Base-by-base conservation (phyloP, 2,888 invertebrate species). In the Pseudococcus viburni region DNA sequence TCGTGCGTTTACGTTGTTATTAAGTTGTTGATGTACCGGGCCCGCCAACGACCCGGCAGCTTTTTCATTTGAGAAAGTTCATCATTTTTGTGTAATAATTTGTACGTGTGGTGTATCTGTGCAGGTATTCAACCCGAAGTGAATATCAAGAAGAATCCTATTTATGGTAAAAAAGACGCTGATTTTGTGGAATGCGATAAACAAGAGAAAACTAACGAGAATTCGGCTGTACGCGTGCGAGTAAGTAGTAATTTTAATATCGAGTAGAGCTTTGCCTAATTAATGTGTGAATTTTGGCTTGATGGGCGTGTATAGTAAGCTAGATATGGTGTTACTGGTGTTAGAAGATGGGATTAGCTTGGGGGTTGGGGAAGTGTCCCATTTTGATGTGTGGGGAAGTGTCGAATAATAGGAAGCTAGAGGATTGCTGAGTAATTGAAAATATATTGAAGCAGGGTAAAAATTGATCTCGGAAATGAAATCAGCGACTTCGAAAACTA, bases 71-170 rank as follows among this genome's bases (percentile, higher is more conserved):
- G 9, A 59, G 5, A 59, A 22, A 64, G 9, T 64, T 11, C 5
- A 64, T 22, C 12, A 5, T 55, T 51, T 55, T n/a, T 9, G 22
- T 9, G 59, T 33, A 33, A 22, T 73, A 8, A 33, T 33, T 39
- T 39, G 0, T 3, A n/a, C 0, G 39, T 39, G 73, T 3, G 19
- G 26, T 73, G 73, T 73, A 33, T 33, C 7, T 73, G 12, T 33
- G 64, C 77, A 86, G 86, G 86, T 33, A 84, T 83, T 80, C 80
- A 80, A 84, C 88, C 88, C 15, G 88, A 88, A 51, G 88, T 88
- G 59, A 80, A 88, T 48, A 88, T 88, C 9, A 88, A 88, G 33
- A 80, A 51, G 73, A 88, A 88, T 88, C 88, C 88, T 0, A 88
- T 88, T 39, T 88, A 46, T 80, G 88, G 73, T 84, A 51, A 51